phyloP scores from a whole-genome alignment of 2,797 vertebrate species.

The Enoplosus armatus region DNA sequence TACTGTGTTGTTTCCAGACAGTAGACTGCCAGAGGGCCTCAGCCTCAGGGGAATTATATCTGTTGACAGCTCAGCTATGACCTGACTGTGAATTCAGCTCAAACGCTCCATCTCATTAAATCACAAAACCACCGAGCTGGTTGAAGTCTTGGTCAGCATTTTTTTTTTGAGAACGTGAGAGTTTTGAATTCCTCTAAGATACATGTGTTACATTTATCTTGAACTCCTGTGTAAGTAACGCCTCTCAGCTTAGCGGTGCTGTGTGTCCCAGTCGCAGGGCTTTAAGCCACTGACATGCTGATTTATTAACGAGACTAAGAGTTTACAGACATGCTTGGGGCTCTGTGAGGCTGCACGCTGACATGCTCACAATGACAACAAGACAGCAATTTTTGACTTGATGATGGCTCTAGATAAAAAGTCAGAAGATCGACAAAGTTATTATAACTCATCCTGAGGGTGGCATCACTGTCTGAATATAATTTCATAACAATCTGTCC shows the following conservation, averaged over 20 bases:
- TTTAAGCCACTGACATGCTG: constrained; percentile 29
- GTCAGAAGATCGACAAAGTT: neutral
- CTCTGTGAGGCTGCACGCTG: constrained; percentile 15
- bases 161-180: constrained; percentile 26
- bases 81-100: constrained; percentile 69
- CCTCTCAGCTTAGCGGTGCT: neutral
- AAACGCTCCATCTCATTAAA: constrained; percentile 67
- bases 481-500: neutral
- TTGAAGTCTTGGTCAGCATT: constrained; percentile 54
- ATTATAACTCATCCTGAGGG: neutral
- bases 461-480: neutral
- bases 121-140: constrained; percentile 53
- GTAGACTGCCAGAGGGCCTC: constrained; percentile 56
- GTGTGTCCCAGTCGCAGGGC: constrained; percentile 16
- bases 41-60: constrained; percentile 58
- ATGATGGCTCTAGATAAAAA: neutral
- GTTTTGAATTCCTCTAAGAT: constrained; percentile 8
- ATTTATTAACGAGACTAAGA: constrained; percentile 28
- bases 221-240: neutral
- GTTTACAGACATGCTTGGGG: neutral
- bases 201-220: constrained; percentile 28
- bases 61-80: constrained; percentile 70
- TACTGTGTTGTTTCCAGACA: constrained; percentile 59
- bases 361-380: too few relatives aligned
- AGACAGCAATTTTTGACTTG: neutral